phyloP scores from a whole-genome alignment of 2,113 vertebrate species.

The Eulemur macaco region DNA sequence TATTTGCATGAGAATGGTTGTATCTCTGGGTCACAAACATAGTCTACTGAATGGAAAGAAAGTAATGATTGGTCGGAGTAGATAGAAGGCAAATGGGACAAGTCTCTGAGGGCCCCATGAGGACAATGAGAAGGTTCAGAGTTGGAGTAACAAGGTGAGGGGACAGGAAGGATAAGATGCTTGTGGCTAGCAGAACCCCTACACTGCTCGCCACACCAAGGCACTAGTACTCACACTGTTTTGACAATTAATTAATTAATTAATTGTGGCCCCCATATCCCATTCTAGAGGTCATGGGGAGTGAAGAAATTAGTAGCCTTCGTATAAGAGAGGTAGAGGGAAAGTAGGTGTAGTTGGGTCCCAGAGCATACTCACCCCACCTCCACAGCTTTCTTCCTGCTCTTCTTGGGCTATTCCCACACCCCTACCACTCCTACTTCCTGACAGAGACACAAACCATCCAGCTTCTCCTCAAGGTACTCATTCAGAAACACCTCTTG shows the following conservation, averaged over 20 bases:
- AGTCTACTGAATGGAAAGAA: background rate
- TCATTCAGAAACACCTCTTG: background rate
- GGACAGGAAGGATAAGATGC: background rate
- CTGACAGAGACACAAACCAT: background rate
- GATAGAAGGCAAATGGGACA: background rate
- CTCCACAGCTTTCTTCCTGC: background rate
- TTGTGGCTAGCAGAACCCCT: background rate
- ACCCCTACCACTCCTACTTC: accelerated
- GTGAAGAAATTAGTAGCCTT: background rate
- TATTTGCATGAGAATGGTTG: background rate
- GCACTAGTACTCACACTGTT: background rate
- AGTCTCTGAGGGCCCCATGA: background rate
- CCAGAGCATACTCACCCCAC: accelerated
- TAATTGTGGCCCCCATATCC: background rate
- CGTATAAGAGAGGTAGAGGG: background rate
- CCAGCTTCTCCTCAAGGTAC: background rate
- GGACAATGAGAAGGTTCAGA: background rate
- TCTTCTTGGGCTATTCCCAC: background rate
- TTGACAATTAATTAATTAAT: background rate
- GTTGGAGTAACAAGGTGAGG: background rate
- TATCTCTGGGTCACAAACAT: too few relatives aligned
- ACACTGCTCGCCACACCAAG: too few relatives aligned
- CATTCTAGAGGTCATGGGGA: background rate
- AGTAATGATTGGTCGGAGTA: background rate
- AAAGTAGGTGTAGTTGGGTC: background rate